These are phyloP conservation scores for Cyanistes caeruleus DNA, from an alignment of 2,113 vertebrate genomes.

Conservation along the genomic window DNA sequence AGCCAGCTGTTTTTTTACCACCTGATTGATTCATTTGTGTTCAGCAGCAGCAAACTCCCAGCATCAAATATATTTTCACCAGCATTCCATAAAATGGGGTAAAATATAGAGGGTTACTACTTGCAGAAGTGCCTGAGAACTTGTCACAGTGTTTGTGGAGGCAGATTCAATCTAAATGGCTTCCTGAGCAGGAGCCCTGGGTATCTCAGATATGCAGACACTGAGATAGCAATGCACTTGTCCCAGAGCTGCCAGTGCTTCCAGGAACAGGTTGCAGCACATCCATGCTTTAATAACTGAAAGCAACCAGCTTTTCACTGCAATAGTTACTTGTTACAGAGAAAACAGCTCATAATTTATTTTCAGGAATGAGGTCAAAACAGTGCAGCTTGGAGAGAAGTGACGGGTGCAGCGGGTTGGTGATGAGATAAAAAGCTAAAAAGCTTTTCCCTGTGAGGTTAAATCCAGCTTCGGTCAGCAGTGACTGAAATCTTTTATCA, in stretches of 20 bases:
- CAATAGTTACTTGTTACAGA: neutral
- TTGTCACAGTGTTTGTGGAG: neutral
- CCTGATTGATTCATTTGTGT: neutral
- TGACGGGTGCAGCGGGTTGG: neutral
- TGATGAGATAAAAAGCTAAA: constrained; percentile 47
- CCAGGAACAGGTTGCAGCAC: neutral
- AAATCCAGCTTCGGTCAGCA: constrained; percentile 36
- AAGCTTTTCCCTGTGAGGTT: constrained; percentile 16
- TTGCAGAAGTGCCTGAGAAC: neutral
- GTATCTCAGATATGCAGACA: neutral
- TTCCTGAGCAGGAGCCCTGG: neutral
- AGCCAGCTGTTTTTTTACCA: neutral
- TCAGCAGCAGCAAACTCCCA: neutral
- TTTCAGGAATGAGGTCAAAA: constrained; percentile 45
- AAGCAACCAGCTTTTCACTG: neutral
- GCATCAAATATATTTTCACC: neutral
- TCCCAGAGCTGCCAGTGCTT: neutral
- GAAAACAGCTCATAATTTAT: constrained; percentile 32
- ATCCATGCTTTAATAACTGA: neutral
- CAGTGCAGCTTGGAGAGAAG: neutral
- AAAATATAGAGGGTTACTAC: neutral
- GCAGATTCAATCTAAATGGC: neutral
- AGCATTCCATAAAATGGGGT: neutral
- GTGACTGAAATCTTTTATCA: constrained; percentile 9
- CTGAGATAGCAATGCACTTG: neutral